phyloP scores from a whole-genome alignment of 2,113 vertebrate species.

The Sorex araneus region DNA sequence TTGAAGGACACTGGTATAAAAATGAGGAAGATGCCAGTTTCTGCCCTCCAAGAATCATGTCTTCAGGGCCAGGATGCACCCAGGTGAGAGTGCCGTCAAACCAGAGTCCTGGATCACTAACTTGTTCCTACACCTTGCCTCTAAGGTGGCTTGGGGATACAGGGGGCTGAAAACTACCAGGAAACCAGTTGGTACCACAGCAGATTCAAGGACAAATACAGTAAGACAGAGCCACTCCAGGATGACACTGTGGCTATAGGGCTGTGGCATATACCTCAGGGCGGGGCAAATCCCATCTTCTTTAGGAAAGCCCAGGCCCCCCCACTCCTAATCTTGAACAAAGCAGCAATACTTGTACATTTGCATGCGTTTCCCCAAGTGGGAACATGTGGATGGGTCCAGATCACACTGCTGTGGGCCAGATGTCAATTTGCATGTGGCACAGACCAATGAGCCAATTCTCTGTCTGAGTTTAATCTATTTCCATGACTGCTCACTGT shows the following conservation, averaged over 20 bases:
- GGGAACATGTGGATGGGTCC: neutral
- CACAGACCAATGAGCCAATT: neutral
- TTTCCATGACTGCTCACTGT: neutral
- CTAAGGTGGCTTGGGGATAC: neutral
- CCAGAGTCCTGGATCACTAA: neutral
- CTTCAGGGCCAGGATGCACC: conserved; percentile 20
- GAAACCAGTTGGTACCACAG: neutral
- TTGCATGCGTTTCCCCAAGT: neutral
- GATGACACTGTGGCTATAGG: neutral
- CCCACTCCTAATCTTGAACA: neutral
- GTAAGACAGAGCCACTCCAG: neutral
- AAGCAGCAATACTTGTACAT: too few relatives aligned
- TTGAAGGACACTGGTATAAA: neutral
- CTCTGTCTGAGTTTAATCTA: neutral
- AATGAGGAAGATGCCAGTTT: neutral
- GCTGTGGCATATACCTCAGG: neutral
- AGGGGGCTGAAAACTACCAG: neutral
- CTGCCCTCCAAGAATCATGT: neutral
- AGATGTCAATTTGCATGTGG: neutral
- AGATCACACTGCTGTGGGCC: neutral
- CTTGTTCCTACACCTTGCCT: neutral
- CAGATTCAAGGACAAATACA: neutral
- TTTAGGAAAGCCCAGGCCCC: neutral
- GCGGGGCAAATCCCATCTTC: neutral
- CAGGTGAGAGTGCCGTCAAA: neutral